These are phyloP conservation scores for Drosophila rubida DNA, from an alignment of 2,888 invertebrate genomes.

Conservation along the genomic window DNA sequence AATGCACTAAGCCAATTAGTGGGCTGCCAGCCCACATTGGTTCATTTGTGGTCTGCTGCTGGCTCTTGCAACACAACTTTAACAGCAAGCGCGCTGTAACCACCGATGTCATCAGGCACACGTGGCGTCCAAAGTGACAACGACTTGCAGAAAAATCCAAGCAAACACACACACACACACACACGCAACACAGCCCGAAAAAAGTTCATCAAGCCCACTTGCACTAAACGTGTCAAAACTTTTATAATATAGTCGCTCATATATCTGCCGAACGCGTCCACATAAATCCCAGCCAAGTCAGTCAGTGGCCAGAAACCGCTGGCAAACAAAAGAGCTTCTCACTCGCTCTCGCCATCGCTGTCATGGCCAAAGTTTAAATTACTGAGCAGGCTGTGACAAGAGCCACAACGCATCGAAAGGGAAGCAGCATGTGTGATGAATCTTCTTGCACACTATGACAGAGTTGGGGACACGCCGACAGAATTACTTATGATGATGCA, in stretches of 20 bases:
- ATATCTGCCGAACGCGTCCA: conserved; percentile 42
- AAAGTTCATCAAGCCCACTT: conserved; percentile 69
- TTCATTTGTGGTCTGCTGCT: conserved; percentile 63
- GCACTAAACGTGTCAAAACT: conserved; percentile 77
- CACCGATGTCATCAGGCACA: conserved; percentile 64
- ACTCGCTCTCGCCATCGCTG: conserved; percentile 12
- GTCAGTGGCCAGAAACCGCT: conserved; percentile 24
- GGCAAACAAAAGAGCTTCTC: conserved; percentile 35
- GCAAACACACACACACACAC: not conserved
- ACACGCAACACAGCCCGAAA: conserved; percentile 35
- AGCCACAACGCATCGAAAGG: conserved; percentile 28
- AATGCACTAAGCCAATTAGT: conserved; percentile 79
- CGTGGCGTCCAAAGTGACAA: conserved; percentile 61
- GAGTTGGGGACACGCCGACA: conserved; percentile 44
- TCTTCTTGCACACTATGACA: conserved; percentile 31
- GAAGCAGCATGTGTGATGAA: conserved; percentile 71
- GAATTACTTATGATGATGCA: conserved; percentile 71
- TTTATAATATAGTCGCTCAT: conserved; percentile 78
- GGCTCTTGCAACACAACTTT: conserved; percentile 2
- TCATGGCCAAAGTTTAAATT: conserved; percentile 72
- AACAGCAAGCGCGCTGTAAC: not conserved
- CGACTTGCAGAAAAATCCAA: conserved; percentile 27
- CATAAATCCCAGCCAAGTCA: conserved; percentile 57
- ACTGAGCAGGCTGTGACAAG: conserved; percentile 71
- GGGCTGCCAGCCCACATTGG: conserved; percentile 54